phyloP scores from a whole-genome alignment of 2,797 vertebrate genomes.

The Microctenopoma stevenorrisi region DNA sequence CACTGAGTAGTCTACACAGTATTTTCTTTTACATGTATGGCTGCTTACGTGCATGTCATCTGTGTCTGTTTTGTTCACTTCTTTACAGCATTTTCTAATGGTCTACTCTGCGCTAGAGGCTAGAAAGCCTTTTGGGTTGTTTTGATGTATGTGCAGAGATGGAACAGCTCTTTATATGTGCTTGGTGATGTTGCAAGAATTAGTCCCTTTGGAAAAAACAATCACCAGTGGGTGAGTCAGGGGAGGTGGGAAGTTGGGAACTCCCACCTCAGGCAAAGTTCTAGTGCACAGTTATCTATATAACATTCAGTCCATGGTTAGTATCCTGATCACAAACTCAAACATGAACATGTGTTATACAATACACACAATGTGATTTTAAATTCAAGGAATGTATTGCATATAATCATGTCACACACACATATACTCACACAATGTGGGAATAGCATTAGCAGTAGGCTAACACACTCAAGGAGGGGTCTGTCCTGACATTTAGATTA shows the following conservation, averaged over 20 bases:
- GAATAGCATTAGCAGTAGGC: constrained; percentile 18
- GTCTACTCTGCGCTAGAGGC: constrained; percentile 49
- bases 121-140: constrained; percentile 46
- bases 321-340: background rate
- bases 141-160: constrained; percentile 46
- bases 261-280: background rate
- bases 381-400: constrained; percentile 12
- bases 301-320: background rate
- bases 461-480: constrained; percentile 6
- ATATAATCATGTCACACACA: constrained; percentile 13
- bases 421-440: background rate
- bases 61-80: background rate
- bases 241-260: background rate
- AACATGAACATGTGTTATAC: background rate
- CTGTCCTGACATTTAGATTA: constrained; percentile 44
- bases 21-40: constrained; percentile 17
- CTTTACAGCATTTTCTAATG: constrained; percentile 42
- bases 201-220: constrained; percentile 27
- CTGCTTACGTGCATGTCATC: constrained; percentile 9
- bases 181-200: constrained; percentile 54
- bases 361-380: constrained; percentile 3
- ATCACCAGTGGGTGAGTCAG: background rate
- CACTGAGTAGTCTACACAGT: background rate
- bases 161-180: constrained; percentile 48
- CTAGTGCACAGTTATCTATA: background rate